Percentiles rank a stretch among this genome's conserved stretches.
These are phyloP conservation scores for Chymomyza amoena DNA, from an alignment of 2,888 invertebrate species.

Conservation along the genomic window DNA sequence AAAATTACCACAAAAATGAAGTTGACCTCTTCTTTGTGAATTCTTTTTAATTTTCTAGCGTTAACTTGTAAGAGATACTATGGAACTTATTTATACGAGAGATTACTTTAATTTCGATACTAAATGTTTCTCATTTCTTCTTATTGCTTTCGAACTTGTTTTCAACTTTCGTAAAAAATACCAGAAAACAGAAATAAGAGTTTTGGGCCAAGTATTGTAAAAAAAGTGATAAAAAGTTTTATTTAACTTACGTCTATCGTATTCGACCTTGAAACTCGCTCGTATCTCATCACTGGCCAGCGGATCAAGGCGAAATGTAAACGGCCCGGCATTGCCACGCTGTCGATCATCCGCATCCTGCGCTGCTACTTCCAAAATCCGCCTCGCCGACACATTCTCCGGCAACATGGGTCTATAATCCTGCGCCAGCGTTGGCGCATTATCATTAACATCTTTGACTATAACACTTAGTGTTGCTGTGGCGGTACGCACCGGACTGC, in stretches of 20 bases:
- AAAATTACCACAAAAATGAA: too few relatives aligned
- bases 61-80: too few relatives aligned
- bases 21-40: too few relatives aligned
- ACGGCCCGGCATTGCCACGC: slow-evolving; percentile 96
- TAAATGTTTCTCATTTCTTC: too few relatives aligned
- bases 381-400: slow-evolving; percentile 93
- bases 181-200: too few relatives aligned
- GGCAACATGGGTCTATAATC: slow-evolving; percentile 94
- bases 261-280: slow-evolving; percentile 96
- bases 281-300: slow-evolving; percentile 94
- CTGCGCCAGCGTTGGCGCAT: slow-evolving; percentile 93
- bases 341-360: slow-evolving; percentile 95
- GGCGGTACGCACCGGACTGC: slow-evolving; percentile 92
- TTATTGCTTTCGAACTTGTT: too few relatives aligned
- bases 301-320: slow-evolving; percentile 94
- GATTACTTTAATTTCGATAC: too few relatives aligned
- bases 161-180: too few relatives aligned
- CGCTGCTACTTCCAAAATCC: slow-evolving; percentile 93
- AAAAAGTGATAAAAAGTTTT: neutral
- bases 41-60: too few relatives aligned
- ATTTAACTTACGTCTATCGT: slow-evolving; percentile 89
- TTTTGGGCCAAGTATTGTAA: neutral
- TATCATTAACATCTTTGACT: slow-evolving; percentile 96
- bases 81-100: too few relatives aligned
- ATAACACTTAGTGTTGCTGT: slow-evolving; percentile 95